Base-by-base conservation (phyloP, 2,888 invertebrate genomes). In the Siphlonurus alternatus region DNA sequence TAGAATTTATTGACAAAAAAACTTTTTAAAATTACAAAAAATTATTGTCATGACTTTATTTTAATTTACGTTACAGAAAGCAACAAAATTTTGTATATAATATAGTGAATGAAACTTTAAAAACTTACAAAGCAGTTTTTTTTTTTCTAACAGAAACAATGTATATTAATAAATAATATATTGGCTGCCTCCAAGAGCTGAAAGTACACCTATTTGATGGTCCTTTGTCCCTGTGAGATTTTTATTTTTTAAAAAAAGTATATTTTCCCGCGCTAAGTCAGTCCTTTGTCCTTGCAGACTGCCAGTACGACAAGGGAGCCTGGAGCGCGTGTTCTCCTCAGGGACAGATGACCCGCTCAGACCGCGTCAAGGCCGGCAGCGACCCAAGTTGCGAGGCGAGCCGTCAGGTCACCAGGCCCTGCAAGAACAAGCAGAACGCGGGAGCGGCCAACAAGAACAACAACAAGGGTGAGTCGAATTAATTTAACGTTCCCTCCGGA, bases 231-330 rank as follows among this genome's bases (percentile, higher is more conserved):
- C n/a, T n/a, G n/a, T n/a, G n/a, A n/a, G n/a, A n/a, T n/a, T n/a
- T n/a, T n/a, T n/a, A n/a, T n/a, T n/a, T n/a, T n/a, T n/a, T n/a
- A n/a, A n/a, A n/a, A n/a, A n/a, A n/a, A n/a, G n/a, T n/a, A n/a
- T n/a, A n/a, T n/a, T n/a, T n/a, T n/a, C n/a, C n/a, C n/a, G n/a
- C n/a, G n/a, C n/a, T n/a, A n/a, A n/a, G n/a, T n/a, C n/a, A n/a
- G n/a, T n/a, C n/a, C n/a, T n/a, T 53, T 56, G 7, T 56, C 5
- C 20, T 65, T 70, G 64, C 73, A 88, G 92, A 90, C 69, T 93
- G 93, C 77, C 88, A 92, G 70, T 93, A 93, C 77, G 90, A 90
- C 73, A 92, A 92, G 76, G 89, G 91, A 51, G 79, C 88, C 67
- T 93, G 92, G 90, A 86, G 86, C 73, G 88, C 87, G 73, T 93